Conservation (phyloP, 2,797 vertebrate genomes). For the Rhadinocentrus ornatus region DNA sequence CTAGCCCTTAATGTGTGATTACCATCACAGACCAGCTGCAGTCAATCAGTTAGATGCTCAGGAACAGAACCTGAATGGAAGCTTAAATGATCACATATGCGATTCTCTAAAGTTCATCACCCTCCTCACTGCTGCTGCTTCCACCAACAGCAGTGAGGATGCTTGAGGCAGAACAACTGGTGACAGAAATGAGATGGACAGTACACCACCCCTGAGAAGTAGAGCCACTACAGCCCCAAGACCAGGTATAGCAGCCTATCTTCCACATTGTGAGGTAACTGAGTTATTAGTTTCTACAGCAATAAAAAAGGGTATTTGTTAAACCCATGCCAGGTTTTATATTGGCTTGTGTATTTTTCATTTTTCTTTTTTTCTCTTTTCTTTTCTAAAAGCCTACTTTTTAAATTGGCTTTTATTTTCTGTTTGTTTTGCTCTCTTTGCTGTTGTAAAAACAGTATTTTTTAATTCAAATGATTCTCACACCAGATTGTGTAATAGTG, state of each 20-base stretch:
- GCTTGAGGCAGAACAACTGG: no score
- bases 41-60: no score
- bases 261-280: background rate
- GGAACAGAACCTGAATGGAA: no score
- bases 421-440: background rate
- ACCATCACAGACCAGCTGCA: no score
- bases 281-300: no score
- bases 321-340: background rate
- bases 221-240: background rate
- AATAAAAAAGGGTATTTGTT: background rate
- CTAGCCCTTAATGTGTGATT: no score
- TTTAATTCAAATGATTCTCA: background rate
- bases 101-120: no score
- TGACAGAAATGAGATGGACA: background rate
- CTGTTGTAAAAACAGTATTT: background rate
- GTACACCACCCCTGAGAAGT: background rate
- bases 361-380: no score
- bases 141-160: background rate
- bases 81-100: no score
- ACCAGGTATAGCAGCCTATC: background rate
- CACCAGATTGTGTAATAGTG: background rate
- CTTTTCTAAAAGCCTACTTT: background rate
- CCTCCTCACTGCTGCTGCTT: background rate
- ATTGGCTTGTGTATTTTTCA: background rate
- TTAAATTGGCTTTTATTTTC: background rate